A percentile compares a stretch with the other conserved stretches of the same genome.
These are phyloP conservation scores for Cydia pomonella DNA, from an alignment of 1,140 invertebrate genomes.

Conservation along the genomic window DNA sequence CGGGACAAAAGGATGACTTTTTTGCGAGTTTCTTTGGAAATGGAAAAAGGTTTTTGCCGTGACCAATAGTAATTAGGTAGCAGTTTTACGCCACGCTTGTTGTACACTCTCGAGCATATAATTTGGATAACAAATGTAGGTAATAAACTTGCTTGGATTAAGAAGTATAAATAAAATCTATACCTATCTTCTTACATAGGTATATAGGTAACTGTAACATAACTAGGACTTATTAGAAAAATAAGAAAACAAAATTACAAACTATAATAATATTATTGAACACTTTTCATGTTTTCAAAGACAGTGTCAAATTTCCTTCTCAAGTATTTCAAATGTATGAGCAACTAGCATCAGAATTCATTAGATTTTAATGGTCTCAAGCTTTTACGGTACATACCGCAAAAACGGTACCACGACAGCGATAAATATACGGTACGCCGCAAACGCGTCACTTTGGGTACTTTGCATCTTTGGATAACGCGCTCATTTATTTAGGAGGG, in stretches of 20 bases:
- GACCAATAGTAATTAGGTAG: conserved; percentile 30
- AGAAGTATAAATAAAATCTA: not conserved
- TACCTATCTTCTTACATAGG: too few species aligned
- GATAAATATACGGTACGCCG: conserved; percentile 29
- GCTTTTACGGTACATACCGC: conserved; percentile 28
- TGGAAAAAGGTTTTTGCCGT: conserved; percentile 27
- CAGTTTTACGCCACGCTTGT: conserved; percentile 23
- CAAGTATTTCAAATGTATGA: not conserved
- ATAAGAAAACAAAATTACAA: too few species aligned
- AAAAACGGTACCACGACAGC: conserved; percentile 30
- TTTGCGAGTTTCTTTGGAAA: conserved; percentile 34
- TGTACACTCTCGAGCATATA: not conserved
- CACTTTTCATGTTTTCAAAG: not conserved
- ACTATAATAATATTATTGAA: too few species aligned
- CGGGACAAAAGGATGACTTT: conserved; percentile 41
- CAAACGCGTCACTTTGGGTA: conserved; percentile 28
- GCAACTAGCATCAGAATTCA: conserved; percentile 22
- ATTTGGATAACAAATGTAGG: not conserved
- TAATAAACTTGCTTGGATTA: not conserved
- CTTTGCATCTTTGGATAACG: conserved; percentile 29
- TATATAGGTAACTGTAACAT: too few species aligned
- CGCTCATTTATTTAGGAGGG: conserved; percentile 25
- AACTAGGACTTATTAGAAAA: too few species aligned
- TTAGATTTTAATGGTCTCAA: conserved; percentile 3
- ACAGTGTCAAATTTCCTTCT: not conserved